Conservation (phyloP, 2,797 vertebrate species). For the Neosalanx taihuensis region DNA sequence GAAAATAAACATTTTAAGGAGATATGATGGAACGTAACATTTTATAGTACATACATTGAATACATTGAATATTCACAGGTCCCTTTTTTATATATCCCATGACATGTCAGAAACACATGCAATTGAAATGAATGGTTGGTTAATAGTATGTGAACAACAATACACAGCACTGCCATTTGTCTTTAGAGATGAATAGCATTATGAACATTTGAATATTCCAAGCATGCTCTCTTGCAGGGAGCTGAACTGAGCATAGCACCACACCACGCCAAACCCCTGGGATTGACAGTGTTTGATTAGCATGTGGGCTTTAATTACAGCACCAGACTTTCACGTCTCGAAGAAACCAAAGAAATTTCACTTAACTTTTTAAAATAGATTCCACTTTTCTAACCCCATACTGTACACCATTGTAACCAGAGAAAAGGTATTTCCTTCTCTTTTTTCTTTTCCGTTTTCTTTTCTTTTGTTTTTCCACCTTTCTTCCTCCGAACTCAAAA, state of each 20-base stretch:
- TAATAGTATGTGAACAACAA: background rate
- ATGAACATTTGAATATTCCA: conserved; percentile 2
- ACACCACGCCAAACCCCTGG: conserved; percentile 20
- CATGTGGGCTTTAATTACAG: conserved; percentile 45
- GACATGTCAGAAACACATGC: too few relatives aligned
- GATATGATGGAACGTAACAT: background rate
- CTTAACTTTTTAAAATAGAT: conserved; percentile 16
- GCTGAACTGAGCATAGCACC: conserved; percentile 9
- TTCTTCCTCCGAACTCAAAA: background rate
- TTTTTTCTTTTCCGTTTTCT: too few relatives aligned
- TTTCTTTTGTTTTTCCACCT: conserved; percentile 3
- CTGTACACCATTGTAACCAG: conserved; percentile 8
- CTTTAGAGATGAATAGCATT: conserved; percentile 8
- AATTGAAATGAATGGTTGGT: too few relatives aligned
- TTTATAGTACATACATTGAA: too few relatives aligned
- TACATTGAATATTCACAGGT: too few relatives aligned
- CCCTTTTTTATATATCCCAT: too few relatives aligned
- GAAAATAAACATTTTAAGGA: too few relatives aligned
- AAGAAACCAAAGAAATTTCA: conserved; percentile 1
- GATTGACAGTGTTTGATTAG: conserved; percentile 29
- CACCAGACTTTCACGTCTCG: conserved; percentile 15
- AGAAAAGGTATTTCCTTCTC: background rate
- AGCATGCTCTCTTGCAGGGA: conserved; percentile 22
- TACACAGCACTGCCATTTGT: background rate
- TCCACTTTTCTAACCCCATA: background rate